Conservation (phyloP, 1,140 invertebrate genomes). For the Trichomalopsis sarcophagae region DNA sequence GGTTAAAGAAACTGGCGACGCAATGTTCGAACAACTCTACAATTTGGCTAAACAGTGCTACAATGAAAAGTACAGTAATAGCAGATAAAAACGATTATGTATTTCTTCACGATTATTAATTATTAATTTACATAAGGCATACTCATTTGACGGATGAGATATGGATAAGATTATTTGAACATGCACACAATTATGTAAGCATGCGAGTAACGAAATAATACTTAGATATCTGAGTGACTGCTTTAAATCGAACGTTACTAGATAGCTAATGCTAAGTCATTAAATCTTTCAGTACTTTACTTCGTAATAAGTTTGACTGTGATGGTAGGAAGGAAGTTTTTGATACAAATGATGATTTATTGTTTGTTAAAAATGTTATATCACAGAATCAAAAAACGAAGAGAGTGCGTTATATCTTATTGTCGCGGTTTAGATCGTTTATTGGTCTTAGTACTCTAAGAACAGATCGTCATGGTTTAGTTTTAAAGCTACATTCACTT, state of each 20-base stretch:
- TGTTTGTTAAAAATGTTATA: not conserved
- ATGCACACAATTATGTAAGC: not conserved
- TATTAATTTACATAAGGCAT: not conserved
- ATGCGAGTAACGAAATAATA: not conserved
- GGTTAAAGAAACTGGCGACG: slow-evolving; percentile 30
- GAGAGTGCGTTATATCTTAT: too few relatives aligned
- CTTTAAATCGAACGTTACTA: too few relatives aligned
- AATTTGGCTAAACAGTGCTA: slow-evolving; percentile 30
- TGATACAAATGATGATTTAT: not conserved
- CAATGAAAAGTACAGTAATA: slow-evolving; percentile 7
- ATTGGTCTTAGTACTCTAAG: not conserved
- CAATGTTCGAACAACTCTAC: slow-evolving; percentile 32
- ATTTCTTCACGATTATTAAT: not conserved
- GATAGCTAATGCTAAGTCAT: not conserved
- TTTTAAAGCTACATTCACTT: not conserved
- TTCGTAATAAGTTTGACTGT: not conserved
- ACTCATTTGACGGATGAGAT: not conserved
- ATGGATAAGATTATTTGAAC: not conserved
- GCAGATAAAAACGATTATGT: not conserved
- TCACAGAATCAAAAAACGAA: too few relatives aligned
- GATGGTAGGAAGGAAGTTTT: not conserved
- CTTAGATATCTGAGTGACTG: too few relatives aligned
- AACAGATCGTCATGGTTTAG: not conserved
- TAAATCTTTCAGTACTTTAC: not conserved
- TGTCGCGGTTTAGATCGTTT: too few relatives aligned